Conservation (phyloP, 2,113 vertebrate genomes). For the Thymallus thymallus region DNA sequence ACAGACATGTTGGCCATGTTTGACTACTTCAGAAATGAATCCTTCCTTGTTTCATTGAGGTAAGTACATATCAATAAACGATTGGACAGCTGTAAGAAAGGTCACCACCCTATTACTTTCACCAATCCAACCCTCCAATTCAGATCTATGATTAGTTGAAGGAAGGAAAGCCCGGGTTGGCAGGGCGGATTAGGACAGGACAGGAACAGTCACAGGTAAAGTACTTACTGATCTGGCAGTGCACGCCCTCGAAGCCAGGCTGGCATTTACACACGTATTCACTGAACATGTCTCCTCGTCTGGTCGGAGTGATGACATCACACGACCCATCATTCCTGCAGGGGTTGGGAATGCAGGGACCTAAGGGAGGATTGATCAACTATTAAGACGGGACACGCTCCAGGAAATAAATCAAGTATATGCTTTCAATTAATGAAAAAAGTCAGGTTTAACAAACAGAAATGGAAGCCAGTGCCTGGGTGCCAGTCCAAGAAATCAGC, state of each 20-base stretch:
- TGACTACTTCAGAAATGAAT: no score
- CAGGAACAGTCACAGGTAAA: background rate
- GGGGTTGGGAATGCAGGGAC: conserved; percentile 87
- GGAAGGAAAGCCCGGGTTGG: no score
- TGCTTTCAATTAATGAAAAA: background rate
- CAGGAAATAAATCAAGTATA: background rate
- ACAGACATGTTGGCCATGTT: no score
- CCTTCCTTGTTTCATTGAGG: no score
- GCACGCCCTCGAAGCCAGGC: conserved; percentile 77
- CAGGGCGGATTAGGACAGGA: background rate
- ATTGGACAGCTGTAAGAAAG: no score
- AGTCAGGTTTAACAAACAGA: background rate
- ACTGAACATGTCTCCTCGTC: conserved; percentile 85
- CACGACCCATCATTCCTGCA: conserved; percentile 83
- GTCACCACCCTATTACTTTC: no score
- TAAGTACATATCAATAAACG: no score
- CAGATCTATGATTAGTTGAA: no score
- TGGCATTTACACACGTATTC: conserved; percentile 87
- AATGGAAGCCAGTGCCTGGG: no score
- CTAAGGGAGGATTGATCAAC: conserved; percentile 58
- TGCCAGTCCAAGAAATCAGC: no score
- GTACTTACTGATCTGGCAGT: conserved; percentile 90
- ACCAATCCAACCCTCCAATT: no score
- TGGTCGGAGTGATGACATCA: conserved; percentile 62
- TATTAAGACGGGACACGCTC: background rate